Percentiles rank a stretch among this genome's conserved stretches.
Evolutionary conservation across 1,140 invertebrate genomes (phyloP).

Genomic region (Halesus radiatus): DNA sequence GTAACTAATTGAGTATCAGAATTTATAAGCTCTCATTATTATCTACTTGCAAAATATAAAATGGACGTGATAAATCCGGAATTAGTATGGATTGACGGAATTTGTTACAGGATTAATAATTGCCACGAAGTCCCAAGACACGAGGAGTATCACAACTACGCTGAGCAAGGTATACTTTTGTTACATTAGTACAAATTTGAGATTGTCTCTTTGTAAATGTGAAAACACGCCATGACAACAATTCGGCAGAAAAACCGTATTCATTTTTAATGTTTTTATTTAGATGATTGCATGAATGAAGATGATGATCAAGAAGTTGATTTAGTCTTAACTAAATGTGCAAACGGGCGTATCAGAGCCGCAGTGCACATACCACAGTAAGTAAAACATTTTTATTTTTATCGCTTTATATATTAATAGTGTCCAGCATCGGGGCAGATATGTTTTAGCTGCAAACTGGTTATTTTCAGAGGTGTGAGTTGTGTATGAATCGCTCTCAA

Average conservation of each 20-base stretch:
- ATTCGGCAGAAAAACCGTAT: too few species aligned
- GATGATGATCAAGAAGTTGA: conserved; percentile 33
- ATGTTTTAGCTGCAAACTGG: too few species aligned
- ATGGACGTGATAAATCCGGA: conserved; percentile 45
- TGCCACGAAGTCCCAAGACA: conserved; percentile 16
- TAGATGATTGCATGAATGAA: background rate
- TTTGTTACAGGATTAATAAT: conserved; percentile 47
- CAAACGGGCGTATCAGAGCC: conserved; percentile 44
- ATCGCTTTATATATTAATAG: too few species aligned
- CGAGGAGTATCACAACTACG: background rate
- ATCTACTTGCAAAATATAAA: conserved; percentile 23
- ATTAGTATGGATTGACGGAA: conserved; percentile 46
- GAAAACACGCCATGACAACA: background rate
- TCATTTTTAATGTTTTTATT: background rate
- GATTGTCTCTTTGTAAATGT: background rate
- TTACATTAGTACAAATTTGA: background rate
- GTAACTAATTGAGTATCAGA: too few species aligned
- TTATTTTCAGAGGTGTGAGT: too few species aligned
- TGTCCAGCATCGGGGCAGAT: too few species aligned
- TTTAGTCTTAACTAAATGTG: conserved; percentile 36
- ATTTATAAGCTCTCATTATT: too few species aligned
- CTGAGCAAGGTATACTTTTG: background rate
- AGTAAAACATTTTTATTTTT: background rate
- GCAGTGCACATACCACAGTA: conserved; percentile 35
- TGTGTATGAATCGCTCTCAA: too few species aligned